Conservation (phyloP, 2,888 invertebrate genomes). For the Drosophila testacea region DNA sequence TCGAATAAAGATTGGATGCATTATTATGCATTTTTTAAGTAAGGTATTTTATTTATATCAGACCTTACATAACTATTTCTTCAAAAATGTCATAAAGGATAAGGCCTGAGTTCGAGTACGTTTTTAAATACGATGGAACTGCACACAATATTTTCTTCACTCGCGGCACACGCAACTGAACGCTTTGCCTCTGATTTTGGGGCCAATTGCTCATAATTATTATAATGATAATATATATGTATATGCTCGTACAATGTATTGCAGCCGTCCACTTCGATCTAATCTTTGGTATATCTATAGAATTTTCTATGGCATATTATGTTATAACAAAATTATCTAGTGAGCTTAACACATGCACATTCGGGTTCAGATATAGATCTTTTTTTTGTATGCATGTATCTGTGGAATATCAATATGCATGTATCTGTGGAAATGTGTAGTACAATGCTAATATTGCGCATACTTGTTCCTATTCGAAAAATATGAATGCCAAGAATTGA, state of each 20-base stretch:
- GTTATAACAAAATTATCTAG: neutral
- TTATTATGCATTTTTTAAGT: neutral
- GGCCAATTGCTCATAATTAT: slow-evolving; percentile 7
- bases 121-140: slow-evolving; percentile 8
- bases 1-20: neutral
- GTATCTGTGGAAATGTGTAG: neutral
- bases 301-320: neutral
- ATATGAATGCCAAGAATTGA: slow-evolving; percentile 30
- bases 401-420: neutral
- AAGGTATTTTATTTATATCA: neutral
- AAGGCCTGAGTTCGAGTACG: neutral
- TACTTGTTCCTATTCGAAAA: neutral
- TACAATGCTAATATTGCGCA: neutral
- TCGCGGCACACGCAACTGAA: slow-evolving; percentile 39
- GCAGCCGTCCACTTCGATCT: slow-evolving; percentile 51
- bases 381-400: neutral
- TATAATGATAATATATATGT: slow-evolving; percentile 1
- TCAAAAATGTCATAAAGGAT: neutral
- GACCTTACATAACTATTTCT: slow-evolving; percentile 9
- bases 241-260: slow-evolving; percentile 7
- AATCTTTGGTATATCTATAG: slow-evolving; percentile 23
- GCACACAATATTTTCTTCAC: slow-evolving; percentile 13
- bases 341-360: neutral
- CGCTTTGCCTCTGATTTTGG: slow-evolving; percentile 12
- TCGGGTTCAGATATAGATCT: neutral